Evolutionary conservation across 2,113 vertebrate species (phyloP).

Genomic region (Cichladusa arquata): DNA sequence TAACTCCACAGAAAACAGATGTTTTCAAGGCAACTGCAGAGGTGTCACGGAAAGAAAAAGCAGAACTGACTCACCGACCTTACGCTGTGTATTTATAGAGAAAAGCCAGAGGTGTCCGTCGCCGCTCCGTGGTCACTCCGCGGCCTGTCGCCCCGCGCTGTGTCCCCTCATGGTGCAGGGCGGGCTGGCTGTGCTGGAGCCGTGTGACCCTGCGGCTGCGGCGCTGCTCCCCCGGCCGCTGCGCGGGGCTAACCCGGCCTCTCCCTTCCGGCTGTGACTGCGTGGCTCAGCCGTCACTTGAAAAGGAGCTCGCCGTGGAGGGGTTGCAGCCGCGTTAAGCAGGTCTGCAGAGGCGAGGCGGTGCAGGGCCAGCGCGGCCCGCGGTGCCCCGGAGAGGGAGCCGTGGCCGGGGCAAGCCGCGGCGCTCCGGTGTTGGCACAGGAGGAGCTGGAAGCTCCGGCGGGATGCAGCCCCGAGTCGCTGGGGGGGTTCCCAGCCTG

Average conservation of each 20-base stretch:
- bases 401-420: neutral
- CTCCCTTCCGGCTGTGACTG: neutral
- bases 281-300: no score
- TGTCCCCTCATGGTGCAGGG: accelerated
- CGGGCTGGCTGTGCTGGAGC: neutral
- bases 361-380: neutral
- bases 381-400: accelerated
- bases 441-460: neutral
- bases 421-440: neutral
- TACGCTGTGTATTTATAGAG: accelerated
- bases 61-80: neutral
- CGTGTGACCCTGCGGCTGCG: neutral
- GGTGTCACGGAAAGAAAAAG: neutral
- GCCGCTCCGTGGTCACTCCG: accelerated
- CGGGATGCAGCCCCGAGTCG: neutral
- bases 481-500: neutral
- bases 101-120: neutral
- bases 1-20: neutral
- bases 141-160: accelerated
- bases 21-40: neutral
- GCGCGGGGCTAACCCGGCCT: accelerated
- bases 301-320: neutral
- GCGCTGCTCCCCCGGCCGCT: accelerated
- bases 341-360: neutral
- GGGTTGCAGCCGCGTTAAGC: neutral